Base-by-base conservation (phyloP, 2,797 vertebrate species). In the Melanotaenia maccullochi region DNA sequence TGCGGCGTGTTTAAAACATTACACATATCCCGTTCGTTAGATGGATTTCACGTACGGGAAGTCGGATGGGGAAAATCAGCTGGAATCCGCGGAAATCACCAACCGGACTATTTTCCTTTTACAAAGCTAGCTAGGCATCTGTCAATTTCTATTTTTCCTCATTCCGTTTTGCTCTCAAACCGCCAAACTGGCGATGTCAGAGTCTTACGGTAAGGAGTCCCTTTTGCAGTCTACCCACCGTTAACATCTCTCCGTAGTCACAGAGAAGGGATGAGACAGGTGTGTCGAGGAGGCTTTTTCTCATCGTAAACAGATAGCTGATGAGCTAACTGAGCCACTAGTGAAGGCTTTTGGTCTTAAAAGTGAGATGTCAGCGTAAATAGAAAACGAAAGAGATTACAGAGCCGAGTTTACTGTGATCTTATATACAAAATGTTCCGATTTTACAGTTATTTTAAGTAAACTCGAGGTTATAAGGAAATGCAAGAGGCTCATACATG, bases 151-250 rank as follows among this genome's bases (percentile, higher is more conserved):
- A 2, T 67, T 42, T 35, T 58, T 30, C 24, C 20, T 44, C 51
- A 4, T n/a, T 63, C 30, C 1, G 20, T 18, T 51, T 59, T 30
- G 49, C 65, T 71, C 78, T 66, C n/a, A 35, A 71, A 76, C 82
- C 89, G 85, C 78, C 76, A 73, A 78, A 36, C 33, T 86, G 86
- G 90, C 80, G 89, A 95, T 95, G 95, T 95, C 95, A 68, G 94
- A 95, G 85, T 95, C 95, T 2, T 95, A 95, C 92, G 95, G 95
- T 95, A 94, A 90, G 93, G 0, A 63, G 40, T 18, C 24, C 28
- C 65, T 3, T 49, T 73, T 51, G 51, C 14, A 24, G 0, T 7
- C 57, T 7, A 3, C 13, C 13, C 33, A 59, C 44, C 6, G 1
- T 52, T 32, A 60, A 16, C 56, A 42, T 67, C 1, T 62, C 22